phyloP scores from a whole-genome alignment of 1,140 invertebrate species.

The Drosophila serrata region DNA sequence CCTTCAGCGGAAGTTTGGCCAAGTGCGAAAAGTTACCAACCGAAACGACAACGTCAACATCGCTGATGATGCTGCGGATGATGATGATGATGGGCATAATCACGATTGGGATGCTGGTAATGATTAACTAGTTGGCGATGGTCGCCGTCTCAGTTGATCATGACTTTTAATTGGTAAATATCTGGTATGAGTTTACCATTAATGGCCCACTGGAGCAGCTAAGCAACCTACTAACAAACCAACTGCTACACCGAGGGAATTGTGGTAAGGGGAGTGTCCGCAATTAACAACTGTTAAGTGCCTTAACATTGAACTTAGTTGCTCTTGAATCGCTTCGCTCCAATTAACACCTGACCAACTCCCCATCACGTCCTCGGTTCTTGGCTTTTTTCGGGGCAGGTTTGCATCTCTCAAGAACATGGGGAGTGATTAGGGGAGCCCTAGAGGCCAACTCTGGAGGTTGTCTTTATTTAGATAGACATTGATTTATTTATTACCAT shows the following conservation, averaged over 20 bases:
- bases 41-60: constrained; percentile 52
- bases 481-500: too few relatives aligned
- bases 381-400: constrained; percentile 22
- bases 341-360: constrained; percentile 47
- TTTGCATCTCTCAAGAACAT: constrained; percentile 25
- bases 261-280: constrained; percentile 22
- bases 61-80: constrained; percentile 6
- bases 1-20: constrained; percentile 56
- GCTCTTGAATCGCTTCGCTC: constrained; percentile 39
- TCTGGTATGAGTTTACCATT: constrained; percentile 36
- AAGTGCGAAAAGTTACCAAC: constrained; percentile 60
- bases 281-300: constrained; percentile 53
- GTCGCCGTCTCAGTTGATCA: constrained; percentile 33
- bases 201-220: constrained; percentile 36
- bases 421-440: constrained; percentile 30
- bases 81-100: constrained; percentile 6
- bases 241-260: constrained; percentile 7
- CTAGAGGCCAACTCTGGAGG: constrained; percentile 21
- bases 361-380: constrained; percentile 18
- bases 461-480: constrained; percentile 36
- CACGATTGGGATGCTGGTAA: constrained; percentile 17
- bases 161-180: constrained; percentile 55
- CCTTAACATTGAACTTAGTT: constrained; percentile 52
- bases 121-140: constrained; percentile 40
- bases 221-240: constrained; percentile 13